phyloP scores from a whole-genome alignment of 2,797 vertebrate genomes.

The Hirundo rustica region DNA sequence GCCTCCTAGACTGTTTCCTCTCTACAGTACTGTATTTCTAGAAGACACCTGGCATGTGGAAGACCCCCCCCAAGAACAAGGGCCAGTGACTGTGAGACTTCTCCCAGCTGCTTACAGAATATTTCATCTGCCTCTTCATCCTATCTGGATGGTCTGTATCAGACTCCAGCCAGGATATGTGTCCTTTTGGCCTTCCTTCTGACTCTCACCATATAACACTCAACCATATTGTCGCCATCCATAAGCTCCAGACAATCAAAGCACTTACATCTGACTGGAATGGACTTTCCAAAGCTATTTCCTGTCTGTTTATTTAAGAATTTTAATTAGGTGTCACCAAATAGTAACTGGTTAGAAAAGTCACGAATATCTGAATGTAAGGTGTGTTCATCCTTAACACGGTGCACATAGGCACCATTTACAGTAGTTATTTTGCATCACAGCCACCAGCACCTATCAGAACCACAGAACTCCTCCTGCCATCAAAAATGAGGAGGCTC shows the following conservation, averaged over 20 bases:
- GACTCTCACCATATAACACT: neutral
- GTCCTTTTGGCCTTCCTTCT: neutral
- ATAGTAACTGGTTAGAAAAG: neutral
- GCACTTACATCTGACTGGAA: neutral
- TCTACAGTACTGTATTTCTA: neutral
- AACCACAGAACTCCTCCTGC: neutral
- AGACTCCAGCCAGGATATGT: neutral
- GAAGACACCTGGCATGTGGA: neutral
- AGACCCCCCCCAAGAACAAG: neutral
- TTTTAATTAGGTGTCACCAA: neutral
- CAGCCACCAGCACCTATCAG: neutral
- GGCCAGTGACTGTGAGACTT: neutral
- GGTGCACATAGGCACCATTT: neutral
- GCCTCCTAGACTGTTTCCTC: neutral
- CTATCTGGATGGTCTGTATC: neutral
- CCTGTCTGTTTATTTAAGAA: neutral
- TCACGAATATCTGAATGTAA: neutral
- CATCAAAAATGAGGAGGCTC: neutral
- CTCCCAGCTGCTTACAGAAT: neutral
- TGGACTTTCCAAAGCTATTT: neutral
- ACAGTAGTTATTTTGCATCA: neutral
- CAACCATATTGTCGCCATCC: neutral
- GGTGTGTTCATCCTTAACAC: neutral
- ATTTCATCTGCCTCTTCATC: neutral
- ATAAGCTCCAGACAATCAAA: neutral